These are phyloP conservation scores for Poeciliopsis gracilis DNA, from an alignment of 2,797 vertebrate species.

Conservation along the genomic window DNA sequence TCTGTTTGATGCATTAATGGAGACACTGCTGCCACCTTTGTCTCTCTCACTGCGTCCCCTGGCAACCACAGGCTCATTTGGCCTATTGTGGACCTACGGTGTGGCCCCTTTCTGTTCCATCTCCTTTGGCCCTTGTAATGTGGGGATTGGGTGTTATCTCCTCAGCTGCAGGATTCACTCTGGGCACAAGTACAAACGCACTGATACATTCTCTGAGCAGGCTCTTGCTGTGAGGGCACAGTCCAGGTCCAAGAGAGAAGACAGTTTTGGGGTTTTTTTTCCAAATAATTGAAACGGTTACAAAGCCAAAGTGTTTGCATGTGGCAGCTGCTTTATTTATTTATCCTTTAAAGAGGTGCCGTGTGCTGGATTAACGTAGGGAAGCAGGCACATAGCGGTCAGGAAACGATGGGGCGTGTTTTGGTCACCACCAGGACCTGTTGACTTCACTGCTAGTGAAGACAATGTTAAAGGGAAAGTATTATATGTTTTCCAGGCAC, in stretches of 20 bases:
- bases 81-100: conserved; percentile 47
- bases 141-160: conserved; percentile 70
- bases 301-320: conserved; percentile 24
- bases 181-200: conserved; percentile 63
- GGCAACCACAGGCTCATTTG: conserved; percentile 59
- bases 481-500: too few relatives aligned
- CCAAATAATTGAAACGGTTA: conserved; percentile 59
- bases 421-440: conserved; percentile 33
- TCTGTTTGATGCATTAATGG: conserved; percentile 64
- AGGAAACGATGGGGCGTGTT: conserved; percentile 36
- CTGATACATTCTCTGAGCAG: conserved; percentile 46
- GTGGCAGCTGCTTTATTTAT: conserved; percentile 1
- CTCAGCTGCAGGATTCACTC: conserved; percentile 63
- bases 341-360: conserved; percentile 7
- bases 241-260: conserved; percentile 54
- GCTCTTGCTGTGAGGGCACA: conserved; percentile 57
- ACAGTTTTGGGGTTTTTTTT: conserved; percentile 33
- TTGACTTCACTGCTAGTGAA: neutral
- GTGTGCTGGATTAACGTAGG: conserved; percentile 21
- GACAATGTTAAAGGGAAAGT: neutral
- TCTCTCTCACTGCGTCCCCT: conserved; percentile 54
- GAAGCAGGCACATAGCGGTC: conserved; percentile 25
- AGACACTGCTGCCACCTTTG: conserved; percentile 61
- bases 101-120: conserved; percentile 37
- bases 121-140: conserved; percentile 54